Evolutionary conservation across 1,140 invertebrate genomes (phyloP).

Genomic region (Nasonia longicornis): DNA sequence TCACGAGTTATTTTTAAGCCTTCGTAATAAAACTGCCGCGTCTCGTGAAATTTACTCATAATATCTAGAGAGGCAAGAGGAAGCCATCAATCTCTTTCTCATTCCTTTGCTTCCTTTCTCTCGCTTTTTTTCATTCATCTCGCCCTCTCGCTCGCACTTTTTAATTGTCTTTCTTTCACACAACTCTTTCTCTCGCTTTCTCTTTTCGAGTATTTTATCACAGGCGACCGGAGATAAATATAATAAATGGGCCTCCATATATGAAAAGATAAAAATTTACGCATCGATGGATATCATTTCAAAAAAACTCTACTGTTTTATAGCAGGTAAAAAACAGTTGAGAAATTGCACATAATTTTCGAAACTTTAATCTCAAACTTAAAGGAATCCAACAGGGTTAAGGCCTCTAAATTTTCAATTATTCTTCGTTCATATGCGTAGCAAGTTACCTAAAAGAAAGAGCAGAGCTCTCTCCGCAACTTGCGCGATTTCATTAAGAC

Average conservation of each 20-base stretch:
- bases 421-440: not conserved
- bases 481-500: conserved; percentile 9
- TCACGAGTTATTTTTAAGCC: not conserved
- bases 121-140: not conserved
- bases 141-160: not conserved
- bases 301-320: too few species aligned
- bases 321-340: too few species aligned
- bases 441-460: not conserved
- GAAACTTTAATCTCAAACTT: too few species aligned
- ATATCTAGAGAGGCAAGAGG: not conserved
- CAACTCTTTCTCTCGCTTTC: too few species aligned
- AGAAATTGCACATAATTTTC: too few species aligned
- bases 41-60: not conserved
- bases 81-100: conserved; percentile 20
- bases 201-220: not conserved
- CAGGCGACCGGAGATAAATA: not conserved
- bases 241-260: not conserved
- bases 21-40: not conserved
- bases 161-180: not conserved
- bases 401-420: not conserved
- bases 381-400: too few species aligned
- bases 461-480: not conserved
- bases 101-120: not conserved
- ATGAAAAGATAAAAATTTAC: too few species aligned
- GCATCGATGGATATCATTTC: too few species aligned